Base-by-base conservation (phyloP, 2,113 vertebrate species). In the Psilopogon haemacephalus region DNA sequence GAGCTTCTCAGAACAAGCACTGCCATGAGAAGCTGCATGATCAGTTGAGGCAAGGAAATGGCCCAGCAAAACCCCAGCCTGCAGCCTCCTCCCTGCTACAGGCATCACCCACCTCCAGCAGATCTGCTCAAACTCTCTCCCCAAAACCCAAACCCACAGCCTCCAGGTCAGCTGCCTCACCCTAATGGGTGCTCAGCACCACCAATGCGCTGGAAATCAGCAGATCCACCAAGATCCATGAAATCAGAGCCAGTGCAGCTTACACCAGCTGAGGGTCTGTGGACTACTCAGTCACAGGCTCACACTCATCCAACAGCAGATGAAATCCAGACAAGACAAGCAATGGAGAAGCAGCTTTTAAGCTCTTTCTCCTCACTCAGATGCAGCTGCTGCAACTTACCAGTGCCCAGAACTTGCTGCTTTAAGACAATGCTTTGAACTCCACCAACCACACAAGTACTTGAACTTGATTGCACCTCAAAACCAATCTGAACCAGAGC, bases 331-430 rank as follows among this genome's bases (percentile, higher is more conserved):
- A 40, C 19, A 55, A 37, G 19, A 28, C n/a, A n/a, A 18, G 7
- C 7, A 33, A 44, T 0, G 3, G 7, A 13, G 56, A 21, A 0
- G 7, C 9, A 54, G 42, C 6, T 78, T 64, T 60, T 1, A 1
- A 11, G 11, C 20, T 4, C 0, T 27, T 38, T 32, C 8, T 9
- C 30, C 35, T 56, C 60, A 3, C 46, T 37, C n/a, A 8, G 52
- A 6, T 4, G 14, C 33, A 37, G 65, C 38, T 77, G 7, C 74
- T n/a, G 30, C 50, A 52, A 32, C 15, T 23, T 77, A 28, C 40
- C 55, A 18, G 38, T 7, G 27, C 46, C 38, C 60, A 17, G 40
- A 33, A 46, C 59, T 14, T 0, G 12, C 35, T 2, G 46, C 42
- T 40, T 11, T 30, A 59, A 27, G 28, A 16, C 35, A 24, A 2